Evolutionary conservation across 2,888 invertebrate genomes (phyloP), one percentile per base, ranked within the genome.

Genomic region (Drosophila testacea): DNA sequence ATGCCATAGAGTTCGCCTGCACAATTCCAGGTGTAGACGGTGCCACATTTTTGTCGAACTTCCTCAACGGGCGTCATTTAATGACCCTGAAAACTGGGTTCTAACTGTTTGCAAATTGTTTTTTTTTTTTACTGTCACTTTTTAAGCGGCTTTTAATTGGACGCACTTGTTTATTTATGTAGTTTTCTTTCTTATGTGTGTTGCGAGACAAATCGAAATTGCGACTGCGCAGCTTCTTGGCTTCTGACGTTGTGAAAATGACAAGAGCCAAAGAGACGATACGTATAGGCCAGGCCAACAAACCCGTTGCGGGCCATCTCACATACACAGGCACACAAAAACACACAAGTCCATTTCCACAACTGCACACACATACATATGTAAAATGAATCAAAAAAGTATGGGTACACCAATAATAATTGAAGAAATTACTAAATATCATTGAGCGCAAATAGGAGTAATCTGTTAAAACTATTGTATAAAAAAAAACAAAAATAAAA

Each of bases 21-120:
- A 71, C 90, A 90, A 54, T 88, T 81, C 90, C 90, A 91, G 54
- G 89, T 84, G 57, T 81, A 91, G 6, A 91, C 87, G 10, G 83
- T 89, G 48, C 90, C 91, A 55, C 90, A 91, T 47, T 73, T 77
- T 36, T 83, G 69, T 9, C 84, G 81, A 46, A 47, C 48, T 56
- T 74, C 60, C 50, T 78, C 76, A 13, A 13, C 13, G 61, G 57
- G 30, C 30, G 59, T 51, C 73, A 68, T 42, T 42, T 46, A 39
- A 32, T 32, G 59, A 38, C 44, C 36, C 38, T 50, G 30, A 28
- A 41, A 9, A 13, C 4, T 27, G 50, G 32, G 27, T 32, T 22
- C n/a, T 30, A 55, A 44, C 42, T 13, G 55, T 9, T 7, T 7
- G 32, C 6, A 1, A 48, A 13, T 36, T 36, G 13, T 60, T 54